Evolutionary conservation across 1,140 invertebrate genomes (phyloP), one percentile per base, ranked within the genome.

Genomic region (Cydia strobilella): DNA sequence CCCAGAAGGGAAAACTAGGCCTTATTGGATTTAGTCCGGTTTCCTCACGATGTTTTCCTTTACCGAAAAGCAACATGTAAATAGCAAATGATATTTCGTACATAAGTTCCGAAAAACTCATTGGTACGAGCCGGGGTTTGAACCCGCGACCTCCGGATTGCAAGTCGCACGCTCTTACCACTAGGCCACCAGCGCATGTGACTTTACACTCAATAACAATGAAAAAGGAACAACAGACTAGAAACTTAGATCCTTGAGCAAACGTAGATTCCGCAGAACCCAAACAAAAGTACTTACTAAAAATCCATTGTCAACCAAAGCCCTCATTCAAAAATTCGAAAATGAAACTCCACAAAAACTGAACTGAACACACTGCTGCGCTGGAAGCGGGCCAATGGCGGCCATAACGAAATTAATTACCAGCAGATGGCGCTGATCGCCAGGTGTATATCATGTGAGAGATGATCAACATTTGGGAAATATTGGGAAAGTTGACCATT

Each of bases 381-480:
- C 78, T 88, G 84, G 86, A 80, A n/a, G 9, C 6, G 35, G 31
- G 84, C 85, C 85, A 86, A 73, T 63, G 25, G 59, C 69, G 45
- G 54, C 72, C 76, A 76, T 78, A 75, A 77, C 74, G 39, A 78
- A 80, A 87, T 88, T 90, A 88, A 87, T 88, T 86, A 87, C 73
- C 73, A 79, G 80, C 87, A 90, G 88, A 89, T 89, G 87, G 86
- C 86, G 84, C 73, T 84, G 77, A 62, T 73, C 75, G 78, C 72
- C 88, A 88, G 82, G 80, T 84, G 35, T 39, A 85, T 62, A 72
- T 20, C 73, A 51, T 51, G 76, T 82, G 76, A 74, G 76, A 54
- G n/a, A 54, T 54, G 51, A 18, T n/a, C 51, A 54, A 54, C n/a
- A 54, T 54, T 54, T 54, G 51, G n/a, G 51, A 18, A 54, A 54